A percentile compares a stretch with the other conserved stretches of the same genome.
phyloP scores from a whole-genome alignment of 2,113 vertebrate genomes.

The Vulpes ferrilata region DNA sequence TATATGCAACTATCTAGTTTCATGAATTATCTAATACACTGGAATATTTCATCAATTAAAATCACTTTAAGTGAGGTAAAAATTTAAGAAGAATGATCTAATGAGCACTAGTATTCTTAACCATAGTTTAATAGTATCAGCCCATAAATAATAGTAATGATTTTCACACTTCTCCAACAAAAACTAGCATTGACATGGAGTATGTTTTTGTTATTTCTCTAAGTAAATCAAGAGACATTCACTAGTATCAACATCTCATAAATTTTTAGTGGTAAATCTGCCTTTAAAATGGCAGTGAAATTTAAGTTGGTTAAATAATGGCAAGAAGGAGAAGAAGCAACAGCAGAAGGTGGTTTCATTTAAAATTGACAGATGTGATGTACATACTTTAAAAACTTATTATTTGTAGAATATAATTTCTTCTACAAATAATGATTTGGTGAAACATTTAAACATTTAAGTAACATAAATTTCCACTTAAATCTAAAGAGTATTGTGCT shows the following conservation, averaged over 20 bases:
- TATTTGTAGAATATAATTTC: not conserved
- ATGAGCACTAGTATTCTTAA: not conserved
- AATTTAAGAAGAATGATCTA: not conserved
- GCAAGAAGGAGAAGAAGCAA: not conserved
- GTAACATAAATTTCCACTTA: not conserved
- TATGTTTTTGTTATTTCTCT: conserved; percentile 14
- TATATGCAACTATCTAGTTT: not conserved
- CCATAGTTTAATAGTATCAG: not conserved
- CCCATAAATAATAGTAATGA: not conserved
- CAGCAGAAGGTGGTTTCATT: not conserved
- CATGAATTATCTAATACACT: not conserved
- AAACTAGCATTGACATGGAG: not conserved
- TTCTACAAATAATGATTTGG: conserved; percentile 23
- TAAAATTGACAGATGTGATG: conserved; percentile 23
- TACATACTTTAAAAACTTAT: conserved; percentile 24
- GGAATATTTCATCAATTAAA: not conserved
- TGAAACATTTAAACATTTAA: conserved; percentile 32
- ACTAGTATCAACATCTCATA: not conserved
- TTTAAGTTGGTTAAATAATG: conserved; percentile 10
- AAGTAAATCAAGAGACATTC: conserved; percentile 1
- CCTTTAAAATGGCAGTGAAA: conserved; percentile 25
- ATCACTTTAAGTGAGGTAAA: not conserved
- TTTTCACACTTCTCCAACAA: not conserved
- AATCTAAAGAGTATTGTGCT: not conserved
- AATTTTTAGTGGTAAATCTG: not conserved